Evolutionary conservation across 2,888 invertebrate genomes (phyloP).

Genomic region (Cinara cedri): DNA sequence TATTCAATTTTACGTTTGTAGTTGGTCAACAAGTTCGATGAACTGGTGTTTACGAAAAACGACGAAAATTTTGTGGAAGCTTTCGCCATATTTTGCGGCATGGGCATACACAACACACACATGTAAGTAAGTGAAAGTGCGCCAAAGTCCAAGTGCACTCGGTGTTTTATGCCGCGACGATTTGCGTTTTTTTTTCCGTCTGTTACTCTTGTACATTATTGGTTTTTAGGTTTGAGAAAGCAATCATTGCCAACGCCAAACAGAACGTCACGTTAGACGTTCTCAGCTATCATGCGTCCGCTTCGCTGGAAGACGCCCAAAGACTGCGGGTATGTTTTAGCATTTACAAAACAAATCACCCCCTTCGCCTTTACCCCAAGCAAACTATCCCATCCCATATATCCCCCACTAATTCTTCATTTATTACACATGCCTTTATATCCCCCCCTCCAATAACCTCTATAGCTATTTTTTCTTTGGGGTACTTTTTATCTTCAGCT

Average conservation of each 20-base stretch:
- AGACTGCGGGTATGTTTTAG: conserved; percentile 74
- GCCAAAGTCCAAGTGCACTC: conserved; percentile 1
- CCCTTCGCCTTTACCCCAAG: too few relatives aligned
- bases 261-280: conserved; percentile 94
- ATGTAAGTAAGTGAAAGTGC: conserved; percentile 68
- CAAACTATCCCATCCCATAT: too few relatives aligned
- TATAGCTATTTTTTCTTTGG: too few relatives aligned
- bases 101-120: conserved; percentile 96
- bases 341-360: background rate
- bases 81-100: conserved; percentile 95
- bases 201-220: conserved; percentile 41
- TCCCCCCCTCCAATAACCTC: too few relatives aligned
- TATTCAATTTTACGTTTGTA: conserved; percentile 63
- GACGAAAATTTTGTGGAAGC: conserved; percentile 97
- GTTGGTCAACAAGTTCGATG: conserved; percentile 91
- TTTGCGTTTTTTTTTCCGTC: background rate
- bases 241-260: conserved; percentile 93
- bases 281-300: conserved; percentile 93
- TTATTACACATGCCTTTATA: too few relatives aligned
- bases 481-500: too few relatives aligned
- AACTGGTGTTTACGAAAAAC: conserved; percentile 88
- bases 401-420: too few relatives aligned
- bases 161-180: background rate
- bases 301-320: conserved; percentile 86
- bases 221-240: conserved; percentile 80